A percentile compares a stretch with the other conserved stretches of the same genome.
Conservation (phyloP, 2,797 vertebrate species). For the Brachyalestes nurse region DNA sequence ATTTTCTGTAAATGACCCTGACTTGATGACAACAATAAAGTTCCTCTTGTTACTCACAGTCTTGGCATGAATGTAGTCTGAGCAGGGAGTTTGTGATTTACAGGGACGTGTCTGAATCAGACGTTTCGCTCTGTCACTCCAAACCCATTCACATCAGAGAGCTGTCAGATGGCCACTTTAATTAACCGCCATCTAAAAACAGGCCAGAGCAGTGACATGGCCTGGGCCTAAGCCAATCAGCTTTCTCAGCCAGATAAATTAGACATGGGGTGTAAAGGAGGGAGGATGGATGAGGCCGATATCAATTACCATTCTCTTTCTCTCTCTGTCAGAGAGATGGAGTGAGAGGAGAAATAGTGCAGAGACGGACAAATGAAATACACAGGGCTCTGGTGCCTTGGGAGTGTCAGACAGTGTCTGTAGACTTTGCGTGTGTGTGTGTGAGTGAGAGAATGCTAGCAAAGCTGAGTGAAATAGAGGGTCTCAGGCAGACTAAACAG, state of each 20-base stretch:
- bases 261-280: slow-evolving; percentile 77
- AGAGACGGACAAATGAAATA: slow-evolving; percentile 76
- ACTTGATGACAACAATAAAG: not conserved
- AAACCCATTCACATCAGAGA: slow-evolving; percentile 71
- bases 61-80: slow-evolving; percentile 22
- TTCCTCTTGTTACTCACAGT: slow-evolving; percentile 30
- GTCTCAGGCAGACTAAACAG: slow-evolving; percentile 71
- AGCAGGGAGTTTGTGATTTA: slow-evolving; percentile 36
- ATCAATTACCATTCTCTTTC: slow-evolving; percentile 81
- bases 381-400: slow-evolving; percentile 64
- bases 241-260: slow-evolving; percentile 82
- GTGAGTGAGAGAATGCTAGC: not conserved
- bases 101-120: slow-evolving; percentile 16
- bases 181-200: slow-evolving; percentile 77
- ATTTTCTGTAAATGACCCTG: not conserved
- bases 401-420: slow-evolving; percentile 9
- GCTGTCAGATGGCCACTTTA: slow-evolving; percentile 78
- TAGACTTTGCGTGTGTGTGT: not conserved
- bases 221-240: slow-evolving; percentile 75
- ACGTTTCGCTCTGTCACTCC: slow-evolving; percentile 6
- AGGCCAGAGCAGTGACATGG: slow-evolving; percentile 70
- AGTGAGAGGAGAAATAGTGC: slow-evolving; percentile 70
- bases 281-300: slow-evolving; percentile 80
- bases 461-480: slow-evolving; percentile 66
- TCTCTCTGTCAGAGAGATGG: slow-evolving; percentile 46